Base-by-base conservation (phyloP, 1,140 invertebrate species). In the Drosophila aff. region DNA sequence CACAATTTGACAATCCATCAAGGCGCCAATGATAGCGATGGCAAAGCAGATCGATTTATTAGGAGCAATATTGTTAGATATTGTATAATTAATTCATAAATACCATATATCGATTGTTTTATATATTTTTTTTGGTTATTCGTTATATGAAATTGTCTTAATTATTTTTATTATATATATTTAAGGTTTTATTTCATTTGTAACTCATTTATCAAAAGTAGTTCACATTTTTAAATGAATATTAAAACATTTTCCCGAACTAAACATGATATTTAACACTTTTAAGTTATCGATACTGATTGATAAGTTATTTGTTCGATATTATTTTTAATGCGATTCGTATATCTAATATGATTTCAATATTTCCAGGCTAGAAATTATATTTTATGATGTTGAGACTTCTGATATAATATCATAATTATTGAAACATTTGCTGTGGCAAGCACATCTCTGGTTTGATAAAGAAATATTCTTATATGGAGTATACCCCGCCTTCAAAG, bases 1-100 rank as follows among this genome's bases (percentile, higher is more conserved):
- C 58, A 44, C 67, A 38, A 67, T 59, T 71, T 73, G 53, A 73
- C 67, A 73, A 73, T 73, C 68, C 71, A 74, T 73, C 71, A 74
- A 58, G 46, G 13, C 63, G 63, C 60, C 58, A 43, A 63, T 59
- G 28, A 44, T 44, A 21, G 60, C 16, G 18, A 57, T 57, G 53
- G 16, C 15, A 23, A 10, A 11, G 15, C 1, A 1, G 8, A 57
- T 40, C 15, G 53, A 26, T 26, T 23, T 23, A n/a, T 10, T 7
- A n/a, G n/a, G 11, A 55, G 1, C 9, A 23, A n/a, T n/a, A 11
- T 15, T 15, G 16, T 40, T 16, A 9, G 16, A 2, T 4, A 23
- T 49, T 3, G 50, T 10, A 33, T 18, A 0, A 13, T 13, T 31
- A 3, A 46, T 21, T 28, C 5, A 28, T 6, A 28, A 6, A 28